phyloP scores from a whole-genome alignment of 2,113 vertebrate genomes.

The Microcebus tavaratra region DNA sequence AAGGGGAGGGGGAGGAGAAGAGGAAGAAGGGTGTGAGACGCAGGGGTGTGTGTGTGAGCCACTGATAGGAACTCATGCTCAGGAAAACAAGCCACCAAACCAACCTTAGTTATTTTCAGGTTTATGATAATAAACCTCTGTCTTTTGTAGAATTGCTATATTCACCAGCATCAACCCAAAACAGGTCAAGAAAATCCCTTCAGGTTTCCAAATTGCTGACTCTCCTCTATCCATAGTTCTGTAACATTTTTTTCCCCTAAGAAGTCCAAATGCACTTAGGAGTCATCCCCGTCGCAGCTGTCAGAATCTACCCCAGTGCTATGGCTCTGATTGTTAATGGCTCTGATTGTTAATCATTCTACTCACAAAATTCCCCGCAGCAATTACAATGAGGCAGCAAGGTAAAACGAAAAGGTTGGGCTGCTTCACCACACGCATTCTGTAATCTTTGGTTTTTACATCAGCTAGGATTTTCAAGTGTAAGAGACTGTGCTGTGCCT shows the following conservation, averaged over 20 bases:
- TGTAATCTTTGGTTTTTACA: background rate
- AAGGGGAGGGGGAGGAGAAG: background rate
- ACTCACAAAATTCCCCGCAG: slow-evolving; percentile 62
- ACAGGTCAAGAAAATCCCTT: background rate
- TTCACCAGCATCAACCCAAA: background rate
- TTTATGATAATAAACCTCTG: background rate
- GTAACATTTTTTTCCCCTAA: background rate
- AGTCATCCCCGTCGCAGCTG: background rate
- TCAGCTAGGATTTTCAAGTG: background rate
- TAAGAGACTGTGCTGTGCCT: no score
- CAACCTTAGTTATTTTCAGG: slow-evolving; percentile 14
- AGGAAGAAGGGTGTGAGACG: background rate
- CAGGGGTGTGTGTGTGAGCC: background rate
- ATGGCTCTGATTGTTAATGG: background rate
- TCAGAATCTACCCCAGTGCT: background rate
- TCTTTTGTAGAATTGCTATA: background rate
- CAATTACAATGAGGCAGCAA: background rate
- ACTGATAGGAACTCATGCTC: slow-evolving; percentile 50
- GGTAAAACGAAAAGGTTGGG: background rate
- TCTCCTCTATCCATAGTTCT: background rate
- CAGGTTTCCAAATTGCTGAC: background rate
- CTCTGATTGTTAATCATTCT: background rate
- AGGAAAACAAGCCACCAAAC: slow-evolving; percentile 54
- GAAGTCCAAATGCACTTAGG: slow-evolving; percentile 28
- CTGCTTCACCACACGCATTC: background rate